Conservation (phyloP, 2,797 vertebrate species). For the Acomys russatus region DNA sequence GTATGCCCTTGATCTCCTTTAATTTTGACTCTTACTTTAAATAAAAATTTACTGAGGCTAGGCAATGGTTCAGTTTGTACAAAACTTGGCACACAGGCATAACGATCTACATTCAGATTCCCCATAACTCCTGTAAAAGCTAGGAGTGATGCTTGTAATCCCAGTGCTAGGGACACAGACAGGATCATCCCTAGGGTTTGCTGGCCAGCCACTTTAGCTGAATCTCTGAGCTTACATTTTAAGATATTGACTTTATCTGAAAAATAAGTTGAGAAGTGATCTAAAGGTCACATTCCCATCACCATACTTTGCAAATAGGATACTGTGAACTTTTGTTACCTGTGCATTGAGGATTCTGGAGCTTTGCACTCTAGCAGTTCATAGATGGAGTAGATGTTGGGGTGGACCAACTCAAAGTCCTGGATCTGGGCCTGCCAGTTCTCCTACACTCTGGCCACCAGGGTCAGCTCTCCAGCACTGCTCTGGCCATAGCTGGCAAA, state of each 20-base stretch:
- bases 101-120: background rate
- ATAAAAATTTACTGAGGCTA: background rate
- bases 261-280: background rate
- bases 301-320: constrained; percentile 23
- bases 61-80: background rate
- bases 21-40: background rate
- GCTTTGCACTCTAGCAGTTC: background rate
- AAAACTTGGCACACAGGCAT: background rate
- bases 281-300: background rate
- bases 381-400: background rate
- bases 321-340: background rate
- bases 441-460: background rate
- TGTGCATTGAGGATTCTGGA: background rate
- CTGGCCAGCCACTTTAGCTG: background rate
- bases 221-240: background rate
- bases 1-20: no score
- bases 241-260: background rate
- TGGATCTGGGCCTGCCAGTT: background rate
- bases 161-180: background rate
- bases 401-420: background rate
- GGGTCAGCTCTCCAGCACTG: background rate
- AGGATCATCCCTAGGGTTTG: background rate
- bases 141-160: background rate
- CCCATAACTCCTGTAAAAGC: background rate
- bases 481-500: no score